Evolutionary conservation across 1,140 invertebrate genomes (phyloP).

Genomic region (Gonioctena quinquepunctata): DNA sequence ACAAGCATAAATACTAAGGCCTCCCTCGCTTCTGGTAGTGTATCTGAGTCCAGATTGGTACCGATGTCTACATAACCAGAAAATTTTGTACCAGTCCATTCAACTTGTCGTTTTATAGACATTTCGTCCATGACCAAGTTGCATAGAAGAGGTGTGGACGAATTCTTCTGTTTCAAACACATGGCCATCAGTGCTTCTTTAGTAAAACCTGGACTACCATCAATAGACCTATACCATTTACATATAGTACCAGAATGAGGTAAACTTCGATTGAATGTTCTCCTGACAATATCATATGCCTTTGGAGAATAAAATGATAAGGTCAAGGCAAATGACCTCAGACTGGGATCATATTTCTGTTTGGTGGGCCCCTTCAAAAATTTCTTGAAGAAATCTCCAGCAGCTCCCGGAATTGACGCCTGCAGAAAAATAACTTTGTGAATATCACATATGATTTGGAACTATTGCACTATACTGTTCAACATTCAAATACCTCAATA

Average conservation of each 20-base stretch:
- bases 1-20: constrained; percentile 48
- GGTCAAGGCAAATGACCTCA: constrained; percentile 46
- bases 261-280: constrained; percentile 49
- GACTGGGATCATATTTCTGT: constrained; percentile 19
- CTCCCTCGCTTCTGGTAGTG: constrained; percentile 39
- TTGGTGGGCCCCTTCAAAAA: constrained; percentile 10
- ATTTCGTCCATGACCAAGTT: constrained; percentile 41
- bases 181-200: constrained; percentile 48
- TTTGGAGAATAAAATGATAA: constrained; percentile 53
- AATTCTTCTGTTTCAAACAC: constrained; percentile 29
- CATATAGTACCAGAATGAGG: constrained; percentile 52
- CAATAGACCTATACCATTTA: constrained; percentile 51
- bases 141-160: constrained; percentile 18
- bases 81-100: constrained; percentile 38
- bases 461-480: background rate
- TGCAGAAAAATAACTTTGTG: background rate
- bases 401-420: background rate
- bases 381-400: constrained; percentile 5
- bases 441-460: background rate
- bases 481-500: too few relatives aligned
- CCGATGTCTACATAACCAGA: constrained; percentile 45
- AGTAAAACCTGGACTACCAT: constrained; percentile 52
- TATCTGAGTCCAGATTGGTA: constrained; percentile 25
- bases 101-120: constrained; percentile 19
- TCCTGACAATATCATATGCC: constrained; percentile 54